A percentile compares a stretch with the other conserved stretches of the same genome.
Evolutionary conservation across 2,113 vertebrate genomes (phyloP).

Genomic region (human (Homo sapiens)): DNA sequence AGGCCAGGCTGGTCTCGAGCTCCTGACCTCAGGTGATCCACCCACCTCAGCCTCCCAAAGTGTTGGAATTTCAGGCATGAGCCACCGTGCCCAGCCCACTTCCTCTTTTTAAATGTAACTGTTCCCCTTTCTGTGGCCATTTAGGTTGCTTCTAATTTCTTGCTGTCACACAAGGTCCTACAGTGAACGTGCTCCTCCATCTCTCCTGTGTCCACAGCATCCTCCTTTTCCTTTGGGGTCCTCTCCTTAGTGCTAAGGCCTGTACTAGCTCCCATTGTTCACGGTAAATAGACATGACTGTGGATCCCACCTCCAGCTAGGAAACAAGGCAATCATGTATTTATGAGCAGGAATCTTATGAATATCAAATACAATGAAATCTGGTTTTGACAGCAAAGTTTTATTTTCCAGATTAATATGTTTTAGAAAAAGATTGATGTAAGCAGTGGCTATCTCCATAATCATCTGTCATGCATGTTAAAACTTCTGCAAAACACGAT

Average conservation of each 20-base stretch:
- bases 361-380: not conserved
- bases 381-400: not conserved
- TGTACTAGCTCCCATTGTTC: not conserved
- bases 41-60: not conserved
- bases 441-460: fast-evolving
- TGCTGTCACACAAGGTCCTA: not conserved
- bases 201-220: not conserved
- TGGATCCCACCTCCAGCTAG: not conserved
- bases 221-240: not conserved
- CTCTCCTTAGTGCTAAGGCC: not conserved
- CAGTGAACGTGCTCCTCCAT: not conserved
- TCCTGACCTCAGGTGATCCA: not conserved
- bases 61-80: not conserved
- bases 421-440: not conserved
- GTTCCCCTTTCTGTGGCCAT: not conserved
- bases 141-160: not conserved
- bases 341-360: not conserved
- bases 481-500: no score
- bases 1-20: not conserved
- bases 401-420: not conserved
- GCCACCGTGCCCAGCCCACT: not conserved
- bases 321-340: not conserved
- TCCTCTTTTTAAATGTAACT: not conserved
- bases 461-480: fast-evolving
- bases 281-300: no score